Percentiles rank a stretch among this genome's conserved stretches.
These are phyloP conservation scores for Tuta absoluta DNA, from an alignment of 2,888 invertebrate species.

Conservation along the genomic window DNA sequence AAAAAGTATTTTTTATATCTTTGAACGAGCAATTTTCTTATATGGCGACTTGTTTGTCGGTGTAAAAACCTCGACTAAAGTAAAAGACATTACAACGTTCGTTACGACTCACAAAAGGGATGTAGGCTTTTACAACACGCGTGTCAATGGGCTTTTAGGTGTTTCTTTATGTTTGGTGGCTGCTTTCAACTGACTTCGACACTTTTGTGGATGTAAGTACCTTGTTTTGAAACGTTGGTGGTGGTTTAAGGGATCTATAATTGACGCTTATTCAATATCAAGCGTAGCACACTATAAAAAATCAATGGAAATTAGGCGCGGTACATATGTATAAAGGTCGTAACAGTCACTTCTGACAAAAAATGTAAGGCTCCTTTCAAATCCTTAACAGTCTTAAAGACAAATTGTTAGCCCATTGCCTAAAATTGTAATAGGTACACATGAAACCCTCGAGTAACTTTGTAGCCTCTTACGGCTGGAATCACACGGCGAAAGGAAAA, in stretches of 20 bases:
- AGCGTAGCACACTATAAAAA: too few species aligned
- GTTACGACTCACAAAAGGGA: not conserved
- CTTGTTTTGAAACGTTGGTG: not conserved
- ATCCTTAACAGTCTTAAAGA: too few species aligned
- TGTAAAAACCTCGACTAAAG: not conserved
- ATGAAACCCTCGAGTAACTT: too few species aligned
- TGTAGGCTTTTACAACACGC: not conserved
- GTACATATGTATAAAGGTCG: too few species aligned
- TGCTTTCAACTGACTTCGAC: not conserved
- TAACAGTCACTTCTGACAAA: too few species aligned
- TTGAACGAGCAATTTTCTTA: not conserved
- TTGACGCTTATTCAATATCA: too few species aligned
- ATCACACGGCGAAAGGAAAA: too few species aligned
- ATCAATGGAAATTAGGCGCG: too few species aligned
- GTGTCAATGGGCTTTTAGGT: constrained; percentile 5
- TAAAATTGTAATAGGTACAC: too few species aligned
- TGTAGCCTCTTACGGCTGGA: too few species aligned
- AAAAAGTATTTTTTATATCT: not conserved
- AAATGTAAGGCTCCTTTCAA: too few species aligned
- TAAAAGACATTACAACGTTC: constrained; percentile 2
- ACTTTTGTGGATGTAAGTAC: constrained; percentile 35
- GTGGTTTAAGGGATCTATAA: not conserved
- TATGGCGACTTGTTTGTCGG: not conserved
- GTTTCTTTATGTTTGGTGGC: not conserved
- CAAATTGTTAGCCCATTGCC: too few species aligned